These are phyloP conservation scores for Passer domesticus DNA, from an alignment of 2,113 vertebrate genomes.

Conservation along the genomic window DNA sequence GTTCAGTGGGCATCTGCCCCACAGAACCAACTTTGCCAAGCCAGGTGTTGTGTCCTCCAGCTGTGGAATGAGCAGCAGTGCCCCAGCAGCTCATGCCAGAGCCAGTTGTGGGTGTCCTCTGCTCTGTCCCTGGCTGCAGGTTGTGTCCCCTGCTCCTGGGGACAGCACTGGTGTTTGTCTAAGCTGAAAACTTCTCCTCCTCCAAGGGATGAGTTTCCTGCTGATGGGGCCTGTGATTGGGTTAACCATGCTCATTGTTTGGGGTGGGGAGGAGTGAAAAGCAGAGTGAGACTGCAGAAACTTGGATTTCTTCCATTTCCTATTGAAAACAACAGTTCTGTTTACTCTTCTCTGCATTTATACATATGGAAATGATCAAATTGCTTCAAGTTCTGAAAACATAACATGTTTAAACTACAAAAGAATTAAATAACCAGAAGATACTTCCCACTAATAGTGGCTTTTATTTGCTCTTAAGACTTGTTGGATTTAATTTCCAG, in stretches of 20 bases:
- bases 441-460: background rate
- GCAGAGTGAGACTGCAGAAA: background rate
- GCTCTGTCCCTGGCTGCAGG: background rate
- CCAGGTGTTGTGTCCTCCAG: fast-evolving
- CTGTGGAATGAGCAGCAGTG: background rate
- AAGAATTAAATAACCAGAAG: background rate
- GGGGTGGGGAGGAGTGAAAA: background rate
- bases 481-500: background rate
- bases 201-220: background rate
- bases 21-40: background rate
- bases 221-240: background rate
- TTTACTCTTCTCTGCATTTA: background rate
- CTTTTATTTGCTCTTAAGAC: background rate
- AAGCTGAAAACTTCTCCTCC: background rate
- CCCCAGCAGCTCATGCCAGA: background rate
- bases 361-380: background rate
- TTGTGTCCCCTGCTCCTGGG: too few relatives aligned
- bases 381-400: background rate
- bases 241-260: background rate
- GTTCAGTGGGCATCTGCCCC: background rate
- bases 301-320: background rate
- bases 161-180: background rate
- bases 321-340: background rate
- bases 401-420: background rate
- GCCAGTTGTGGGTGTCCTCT: background rate